Evolutionary conservation across 2,888 invertebrate species (phyloP).

Genomic region (Amphipoea lucens): DNA sequence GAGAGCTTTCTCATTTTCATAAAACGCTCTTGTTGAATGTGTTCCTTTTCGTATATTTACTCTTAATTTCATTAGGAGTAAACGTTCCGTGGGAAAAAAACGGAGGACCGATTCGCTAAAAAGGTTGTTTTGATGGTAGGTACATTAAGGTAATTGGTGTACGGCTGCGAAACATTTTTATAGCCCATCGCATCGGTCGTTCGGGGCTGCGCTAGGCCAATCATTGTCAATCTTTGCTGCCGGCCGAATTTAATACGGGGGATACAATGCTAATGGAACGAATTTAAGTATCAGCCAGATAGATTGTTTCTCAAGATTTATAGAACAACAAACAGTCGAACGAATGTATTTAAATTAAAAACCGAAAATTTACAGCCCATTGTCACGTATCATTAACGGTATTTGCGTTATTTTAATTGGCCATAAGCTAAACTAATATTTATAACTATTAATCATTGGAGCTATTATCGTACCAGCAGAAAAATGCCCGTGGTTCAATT

Average conservation of each 20-base stretch:
- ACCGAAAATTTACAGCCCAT: conserved; percentile 71
- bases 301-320: conserved; percentile 85
- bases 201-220: conserved; percentile 83
- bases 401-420: conserved; percentile 65
- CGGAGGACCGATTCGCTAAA: conserved; percentile 82
- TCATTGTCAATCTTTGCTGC: conserved; percentile 85
- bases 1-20: conserved; percentile 79
- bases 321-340: conserved; percentile 79
- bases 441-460: conserved; percentile 63
- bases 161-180: conserved; percentile 87
- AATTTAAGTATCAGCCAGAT: conserved; percentile 82
- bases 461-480: conserved; percentile 69
- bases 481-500: conserved; percentile 70
- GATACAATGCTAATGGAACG: conserved; percentile 84
- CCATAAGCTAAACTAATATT: conserved; percentile 60
- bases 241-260: conserved; percentile 82
- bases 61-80: conserved; percentile 85
- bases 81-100: conserved; percentile 80
- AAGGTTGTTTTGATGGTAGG: conserved; percentile 87
- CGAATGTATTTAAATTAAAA: conserved; percentile 76
- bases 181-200: conserved; percentile 84
- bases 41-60: conserved; percentile 74
- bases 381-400: conserved; percentile 53
- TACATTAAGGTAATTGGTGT: conserved; percentile 89
- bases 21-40: conserved; percentile 72